Percentiles rank a stretch among this genome's conserved stretches.
Conservation (phyloP, 2,888 invertebrate genomes). For the Habrosyne pyritoides region DNA sequence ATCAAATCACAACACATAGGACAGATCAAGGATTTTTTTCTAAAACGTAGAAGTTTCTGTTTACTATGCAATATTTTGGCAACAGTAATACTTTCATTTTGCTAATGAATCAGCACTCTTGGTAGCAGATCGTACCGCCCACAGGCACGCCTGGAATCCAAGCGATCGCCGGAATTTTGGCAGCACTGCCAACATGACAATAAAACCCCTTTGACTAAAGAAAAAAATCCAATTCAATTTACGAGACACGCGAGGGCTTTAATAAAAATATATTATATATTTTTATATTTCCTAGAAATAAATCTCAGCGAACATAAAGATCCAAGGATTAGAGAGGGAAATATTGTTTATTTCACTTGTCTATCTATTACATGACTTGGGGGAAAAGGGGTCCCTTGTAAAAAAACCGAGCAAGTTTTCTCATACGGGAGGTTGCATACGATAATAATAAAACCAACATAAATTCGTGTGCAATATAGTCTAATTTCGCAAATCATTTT, state of each 20-base stretch:
- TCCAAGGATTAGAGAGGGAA: background rate
- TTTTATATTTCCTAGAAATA: background rate
- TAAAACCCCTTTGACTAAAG: conserved; percentile 16
- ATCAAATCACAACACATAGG: background rate
- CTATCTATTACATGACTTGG: background rate
- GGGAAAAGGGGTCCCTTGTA: background rate
- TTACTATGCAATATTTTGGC: conserved; percentile 42
- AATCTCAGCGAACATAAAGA: background rate
- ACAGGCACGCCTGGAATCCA: conserved; percentile 35
- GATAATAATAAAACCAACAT: no score
- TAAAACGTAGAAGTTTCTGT: conserved; percentile 21
- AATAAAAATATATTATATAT: conserved; percentile 1
- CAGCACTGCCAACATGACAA: conserved; percentile 41
- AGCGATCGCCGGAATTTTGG: conserved; percentile 35
- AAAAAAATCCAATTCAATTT: conserved; percentile 7
- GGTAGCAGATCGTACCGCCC: conserved; percentile 22
- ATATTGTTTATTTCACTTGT: background rate
- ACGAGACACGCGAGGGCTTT: conserved; percentile 1
- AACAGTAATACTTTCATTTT: conserved; percentile 37
- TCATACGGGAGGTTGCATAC: no score
- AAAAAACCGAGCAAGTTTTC: no score
- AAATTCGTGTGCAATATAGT: no score
- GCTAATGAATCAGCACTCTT: conserved; percentile 42
- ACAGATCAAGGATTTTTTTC: background rate
- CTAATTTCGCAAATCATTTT: no score